Evolutionary conservation across 64 coral and sea anemone genomes (phyloP), one percentile per base, ranked within the genome.

Genomic region (Hydrozoanthus tunicans): DNA sequence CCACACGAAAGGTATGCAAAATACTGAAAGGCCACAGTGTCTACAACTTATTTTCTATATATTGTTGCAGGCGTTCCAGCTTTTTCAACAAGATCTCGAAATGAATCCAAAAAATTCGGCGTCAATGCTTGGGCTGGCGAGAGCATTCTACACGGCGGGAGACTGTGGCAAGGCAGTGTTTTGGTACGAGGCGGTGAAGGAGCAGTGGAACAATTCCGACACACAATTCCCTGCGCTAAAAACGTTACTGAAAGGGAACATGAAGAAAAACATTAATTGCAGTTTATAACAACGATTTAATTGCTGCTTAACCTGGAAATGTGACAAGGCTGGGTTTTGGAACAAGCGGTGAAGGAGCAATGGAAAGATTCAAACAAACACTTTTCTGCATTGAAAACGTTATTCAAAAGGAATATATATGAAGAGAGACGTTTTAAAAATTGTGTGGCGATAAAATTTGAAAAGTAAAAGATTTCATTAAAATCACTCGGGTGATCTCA

Each of bases 121-220:
- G 14, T 79, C 77, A 54, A 79, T 58, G 77, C 53, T 79, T 79
- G 77, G 77, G 51, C 77, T 79, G 53, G 77, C 77, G 9, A 57
- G 77, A 7, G 77, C 77, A 15, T 79, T 56, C 5, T 79, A 79
- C 54, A 7, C 55, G 53, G 9, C 14, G 15, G 53, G 77, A 5
- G 77, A 79, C 77, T 79, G 77, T 17, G 0, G 11, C 77, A 79
- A 11, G 27, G 77, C 77, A 56, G 20, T n/a, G 12, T 56, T 56
- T 56, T 79, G 77, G 77, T 79, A 56, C 77, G 57, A 17, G 51
- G 5, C 53, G 53, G 77, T 79, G 15, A 79, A 79, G 57, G 51
- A 79, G 17, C 77, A 79, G 15, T 79, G 77, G 77, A 51, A 79
- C 6, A 4, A 57, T 17, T 13, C 77, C 57, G 77, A 79, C 7